Conservation (phyloP, 2,797 vertebrate genomes). For the Odontamblyopus lacepedii region DNA sequence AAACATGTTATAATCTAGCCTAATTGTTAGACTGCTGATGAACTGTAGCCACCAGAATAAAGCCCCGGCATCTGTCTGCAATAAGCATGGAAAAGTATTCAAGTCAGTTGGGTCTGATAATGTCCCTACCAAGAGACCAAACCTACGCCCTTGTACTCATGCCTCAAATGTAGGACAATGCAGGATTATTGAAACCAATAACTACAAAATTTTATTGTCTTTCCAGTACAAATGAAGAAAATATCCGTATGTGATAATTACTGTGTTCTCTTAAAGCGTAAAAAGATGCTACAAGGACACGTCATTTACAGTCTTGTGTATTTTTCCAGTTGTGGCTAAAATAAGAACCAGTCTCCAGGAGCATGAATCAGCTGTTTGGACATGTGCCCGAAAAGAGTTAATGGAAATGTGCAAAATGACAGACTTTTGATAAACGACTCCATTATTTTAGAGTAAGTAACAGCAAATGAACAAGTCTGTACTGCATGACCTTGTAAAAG, state of each 20-base stretch:
- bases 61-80: too few species aligned
- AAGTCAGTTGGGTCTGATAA: too few species aligned
- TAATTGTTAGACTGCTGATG: too few species aligned
- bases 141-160: too few species aligned
- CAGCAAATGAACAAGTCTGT: slow-evolving; percentile 1
- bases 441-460: slow-evolving; percentile 2
- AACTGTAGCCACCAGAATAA: too few species aligned
- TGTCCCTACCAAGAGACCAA: too few species aligned
- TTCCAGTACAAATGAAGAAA: neutral
- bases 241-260: neutral
- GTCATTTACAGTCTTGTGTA: neutral
- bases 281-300: neutral
- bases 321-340: neutral
- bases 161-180: too few species aligned
- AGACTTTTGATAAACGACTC: neutral
- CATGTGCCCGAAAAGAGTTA: neutral
- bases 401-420: slow-evolving; percentile 4
- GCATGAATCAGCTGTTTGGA: slow-evolving; percentile 1
- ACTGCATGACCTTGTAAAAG: neutral
- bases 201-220: neutral
- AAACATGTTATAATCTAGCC: too few species aligned
- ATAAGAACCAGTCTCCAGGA: neutral
- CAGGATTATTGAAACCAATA: too few species aligned
- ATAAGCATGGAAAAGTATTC: too few species aligned
- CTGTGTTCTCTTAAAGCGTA: neutral